Conservation (phyloP, 2,113 vertebrate genomes). For the Perccottus glenii region DNA sequence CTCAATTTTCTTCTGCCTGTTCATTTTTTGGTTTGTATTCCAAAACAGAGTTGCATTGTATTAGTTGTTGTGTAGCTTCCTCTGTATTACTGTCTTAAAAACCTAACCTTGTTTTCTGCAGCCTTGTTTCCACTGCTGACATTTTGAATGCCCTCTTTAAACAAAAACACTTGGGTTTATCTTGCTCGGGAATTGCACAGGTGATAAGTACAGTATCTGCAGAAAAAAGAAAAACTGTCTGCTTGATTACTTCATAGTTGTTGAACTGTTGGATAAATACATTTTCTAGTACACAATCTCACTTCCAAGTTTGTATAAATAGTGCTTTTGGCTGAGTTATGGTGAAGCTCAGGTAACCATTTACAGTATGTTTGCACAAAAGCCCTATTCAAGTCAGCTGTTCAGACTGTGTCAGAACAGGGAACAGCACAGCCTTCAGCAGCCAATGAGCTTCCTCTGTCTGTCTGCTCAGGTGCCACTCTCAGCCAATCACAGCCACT, state of each 20-base stretch:
- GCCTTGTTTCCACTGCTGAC: constrained; percentile 26
- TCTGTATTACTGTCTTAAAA: neutral
- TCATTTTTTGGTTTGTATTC: constrained; percentile 11
- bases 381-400: constrained; percentile 45
- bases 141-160: constrained; percentile 14
- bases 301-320: constrained; percentile 1
- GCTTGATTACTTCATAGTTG: constrained; percentile 15
- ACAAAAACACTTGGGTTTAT: constrained; percentile 33
- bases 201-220: constrained; percentile 11
- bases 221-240: neutral
- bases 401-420: neutral
- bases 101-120: constrained; percentile 24
- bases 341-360: neutral
- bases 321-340: neutral
- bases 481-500: constrained; percentile 46
- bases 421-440: constrained; percentile 38
- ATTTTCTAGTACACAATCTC: neutral
- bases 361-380: constrained; percentile 54
- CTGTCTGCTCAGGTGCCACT: constrained; percentile 64
- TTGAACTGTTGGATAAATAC: constrained; percentile 12
- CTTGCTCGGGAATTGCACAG: constrained; percentile 8
- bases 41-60: neutral
- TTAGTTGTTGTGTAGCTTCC: neutral
- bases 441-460: constrained; percentile 56
- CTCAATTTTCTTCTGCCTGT: constrained; percentile 30